These are phyloP conservation scores for Naso thynnoides DNA, from an alignment of 2,797 vertebrate genomes.

Conservation along the genomic window DNA sequence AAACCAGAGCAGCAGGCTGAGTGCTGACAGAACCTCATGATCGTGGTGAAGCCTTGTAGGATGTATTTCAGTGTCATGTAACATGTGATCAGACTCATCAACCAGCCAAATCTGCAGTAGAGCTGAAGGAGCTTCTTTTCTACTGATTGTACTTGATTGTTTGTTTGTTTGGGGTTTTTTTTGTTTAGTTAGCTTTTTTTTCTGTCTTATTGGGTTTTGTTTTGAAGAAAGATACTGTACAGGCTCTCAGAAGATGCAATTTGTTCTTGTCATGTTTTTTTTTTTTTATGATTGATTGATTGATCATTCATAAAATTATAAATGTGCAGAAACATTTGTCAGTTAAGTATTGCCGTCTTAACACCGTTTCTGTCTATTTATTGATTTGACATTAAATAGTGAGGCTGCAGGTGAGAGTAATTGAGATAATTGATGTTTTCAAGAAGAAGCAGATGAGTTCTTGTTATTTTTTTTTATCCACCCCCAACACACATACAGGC, in stretches of 20 bases:
- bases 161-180: neutral
- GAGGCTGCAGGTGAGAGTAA: slow-evolving; percentile 24
- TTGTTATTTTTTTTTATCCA: too few relatives aligned
- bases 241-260: neutral
- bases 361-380: slow-evolving; percentile 16
- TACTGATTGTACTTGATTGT: neutral
- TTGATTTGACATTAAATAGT: slow-evolving; percentile 30
- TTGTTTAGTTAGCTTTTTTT: too few relatives aligned
- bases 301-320: slow-evolving; percentile 4
- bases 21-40: neutral
- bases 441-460: too few relatives aligned
- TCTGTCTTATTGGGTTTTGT: neutral
- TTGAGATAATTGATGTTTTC: slow-evolving; percentile 36
- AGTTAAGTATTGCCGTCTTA: slow-evolving; percentile 6
- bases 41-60: neutral
- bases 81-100: neutral
- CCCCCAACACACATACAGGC: too few relatives aligned
- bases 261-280: slow-evolving; percentile 1
- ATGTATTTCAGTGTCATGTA: neutral
- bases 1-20: neutral
- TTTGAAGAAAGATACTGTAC: neutral
- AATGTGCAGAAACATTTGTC: neutral
- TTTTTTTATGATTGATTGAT: neutral
- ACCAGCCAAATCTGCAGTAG: neutral
- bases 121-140: neutral